These are phyloP conservation scores for Lycodopsis pacificus DNA, from an alignment of 2,797 vertebrate species.

Conservation along the genomic window DNA sequence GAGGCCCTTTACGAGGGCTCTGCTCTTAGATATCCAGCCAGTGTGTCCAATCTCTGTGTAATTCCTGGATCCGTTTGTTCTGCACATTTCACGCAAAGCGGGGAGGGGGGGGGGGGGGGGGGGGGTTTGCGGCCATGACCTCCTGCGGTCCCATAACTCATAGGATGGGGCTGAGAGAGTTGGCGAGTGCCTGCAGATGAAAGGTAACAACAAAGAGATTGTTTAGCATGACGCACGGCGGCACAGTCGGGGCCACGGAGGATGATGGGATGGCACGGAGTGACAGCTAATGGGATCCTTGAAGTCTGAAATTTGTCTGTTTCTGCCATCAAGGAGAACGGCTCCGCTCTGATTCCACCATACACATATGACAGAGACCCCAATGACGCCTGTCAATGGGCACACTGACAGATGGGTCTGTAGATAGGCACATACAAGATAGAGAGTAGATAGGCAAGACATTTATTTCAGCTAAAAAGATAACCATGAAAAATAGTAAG, in stretches of 20 bases:
- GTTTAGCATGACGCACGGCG: conserved; percentile 80
- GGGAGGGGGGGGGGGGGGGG: conserved; percentile 71
- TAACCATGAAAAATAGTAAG: not conserved
- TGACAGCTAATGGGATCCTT: conserved; percentile 78
- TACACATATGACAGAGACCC: conserved; percentile 46
- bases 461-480: conserved; percentile 16
- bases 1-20: conserved; percentile 58
- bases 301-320: conserved; percentile 86
- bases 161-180: conserved; percentile 82
- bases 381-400: conserved; percentile 29
- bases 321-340: conserved; percentile 87
- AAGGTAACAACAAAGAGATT: conserved; percentile 89
- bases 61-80: conserved; percentile 88
- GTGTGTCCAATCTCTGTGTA: conserved; percentile 82
- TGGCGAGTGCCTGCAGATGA: conserved; percentile 88
- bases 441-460: conserved; percentile 10
- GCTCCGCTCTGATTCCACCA: conserved; percentile 43
- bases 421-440: not conserved
- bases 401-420: conserved; percentile 26
- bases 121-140: conserved; percentile 80
- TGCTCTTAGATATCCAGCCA: conserved; percentile 72
- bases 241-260: conserved; percentile 76
- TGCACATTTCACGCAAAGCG: conserved; percentile 90
- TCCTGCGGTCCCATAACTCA: conserved; percentile 87
- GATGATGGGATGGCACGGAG: conserved; percentile 86